A percentile compares a stretch with the other conserved stretches of the same genome.
These are phyloP conservation scores for Latrodectus hesperus DNA, from an alignment of 2,888 invertebrate genomes.

Conservation along the genomic window DNA sequence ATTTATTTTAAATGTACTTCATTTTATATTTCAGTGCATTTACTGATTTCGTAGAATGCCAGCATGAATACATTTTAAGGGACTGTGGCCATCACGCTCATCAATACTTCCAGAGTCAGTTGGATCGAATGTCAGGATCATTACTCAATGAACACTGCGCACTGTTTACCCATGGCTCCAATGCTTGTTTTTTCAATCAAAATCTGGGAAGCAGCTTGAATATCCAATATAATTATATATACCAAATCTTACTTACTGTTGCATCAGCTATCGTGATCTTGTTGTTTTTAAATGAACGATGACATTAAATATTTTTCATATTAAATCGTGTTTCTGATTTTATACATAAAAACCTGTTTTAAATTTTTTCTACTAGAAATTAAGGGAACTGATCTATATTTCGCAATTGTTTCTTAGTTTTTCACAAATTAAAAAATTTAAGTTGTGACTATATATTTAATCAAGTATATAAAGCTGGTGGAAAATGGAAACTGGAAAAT, in stretches of 20 bases:
- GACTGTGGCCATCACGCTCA: conserved; percentile 69
- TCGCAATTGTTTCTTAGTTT: too few species aligned
- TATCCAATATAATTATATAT: conserved; percentile 1
- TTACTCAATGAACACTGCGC: conserved; percentile 70
- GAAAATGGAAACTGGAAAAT: too few species aligned
- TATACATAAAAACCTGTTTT: not conserved
- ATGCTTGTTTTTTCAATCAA: conserved; percentile 60
- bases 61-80: conserved; percentile 57
- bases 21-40: conserved; percentile 56
- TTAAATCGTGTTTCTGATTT: not conserved
- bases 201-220: conserved; percentile 12
- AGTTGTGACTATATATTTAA: too few species aligned
- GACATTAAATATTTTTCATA: conserved; percentile 35
- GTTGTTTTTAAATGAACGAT: conserved; percentile 37
- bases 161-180: conserved; percentile 68
- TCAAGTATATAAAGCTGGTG: too few species aligned
- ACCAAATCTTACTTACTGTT: not conserved
- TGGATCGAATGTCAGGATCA: conserved; percentile 68
- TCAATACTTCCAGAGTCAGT: conserved; percentile 66
- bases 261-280: not conserved
- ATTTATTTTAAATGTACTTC: too few species aligned
- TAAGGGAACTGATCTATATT: too few species aligned
- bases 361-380: too few species aligned
- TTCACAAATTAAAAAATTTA: too few species aligned
- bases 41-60: conserved; percentile 69